These are phyloP conservation scores for Microtus ochrogaster DNA, from an alignment of 2,113 vertebrate species.

Conservation along the genomic window DNA sequence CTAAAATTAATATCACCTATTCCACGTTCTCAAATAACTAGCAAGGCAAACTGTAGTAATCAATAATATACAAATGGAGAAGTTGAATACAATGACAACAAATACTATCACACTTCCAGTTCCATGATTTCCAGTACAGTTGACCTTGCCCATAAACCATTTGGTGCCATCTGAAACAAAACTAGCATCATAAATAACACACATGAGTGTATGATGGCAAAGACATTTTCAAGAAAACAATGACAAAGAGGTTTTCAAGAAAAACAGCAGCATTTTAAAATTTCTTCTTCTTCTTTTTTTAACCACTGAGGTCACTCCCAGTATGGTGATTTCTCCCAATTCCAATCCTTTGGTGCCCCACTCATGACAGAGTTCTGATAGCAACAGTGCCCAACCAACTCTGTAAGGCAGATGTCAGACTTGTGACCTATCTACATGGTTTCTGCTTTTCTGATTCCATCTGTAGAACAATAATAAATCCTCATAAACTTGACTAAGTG, in stretches of 20 bases:
- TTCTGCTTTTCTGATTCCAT: conserved; percentile 60
- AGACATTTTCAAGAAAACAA: neutral
- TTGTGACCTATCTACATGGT: conserved; percentile 3
- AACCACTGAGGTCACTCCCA: neutral
- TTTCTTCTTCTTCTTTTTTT: neutral
- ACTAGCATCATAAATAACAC: neutral
- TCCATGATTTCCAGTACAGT: neutral
- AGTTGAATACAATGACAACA: neutral
- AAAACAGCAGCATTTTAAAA: neutral
- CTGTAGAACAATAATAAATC: conserved; percentile 66
- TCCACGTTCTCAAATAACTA: neutral
- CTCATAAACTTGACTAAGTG: conserved; percentile 70
- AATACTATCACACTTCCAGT: neutral
- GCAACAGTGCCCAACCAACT: neutral
- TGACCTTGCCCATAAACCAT: conserved; percentile 21
- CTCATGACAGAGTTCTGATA: conserved; percentile 24
- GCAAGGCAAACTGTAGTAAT: neutral
- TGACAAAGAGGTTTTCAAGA: neutral
- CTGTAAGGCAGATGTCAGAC: neutral
- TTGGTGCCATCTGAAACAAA: neutral
- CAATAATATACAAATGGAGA: neutral
- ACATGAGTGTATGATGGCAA: neutral
- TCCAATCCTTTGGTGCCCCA: neutral
- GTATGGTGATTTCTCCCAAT: neutral
- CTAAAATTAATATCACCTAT: neutral